phyloP scores from a whole-genome alignment of 2,113 vertebrate genomes.

The Phylloscopus whistleri region DNA sequence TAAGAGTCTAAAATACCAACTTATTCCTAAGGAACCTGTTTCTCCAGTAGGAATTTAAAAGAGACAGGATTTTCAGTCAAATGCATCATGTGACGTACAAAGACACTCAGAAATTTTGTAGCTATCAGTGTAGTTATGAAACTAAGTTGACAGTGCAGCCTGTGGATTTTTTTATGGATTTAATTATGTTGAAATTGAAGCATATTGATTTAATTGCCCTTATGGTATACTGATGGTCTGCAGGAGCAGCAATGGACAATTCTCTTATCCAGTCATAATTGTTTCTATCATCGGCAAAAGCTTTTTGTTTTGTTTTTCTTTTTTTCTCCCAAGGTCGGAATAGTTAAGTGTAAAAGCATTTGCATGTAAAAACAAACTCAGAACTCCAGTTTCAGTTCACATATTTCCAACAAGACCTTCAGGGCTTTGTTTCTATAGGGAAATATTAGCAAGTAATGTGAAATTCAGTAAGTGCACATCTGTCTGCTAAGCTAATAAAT shows the following conservation, averaged over 20 bases:
- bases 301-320: not conserved
- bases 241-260: not conserved
- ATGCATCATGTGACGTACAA: not conserved
- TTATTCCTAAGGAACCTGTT: not conserved
- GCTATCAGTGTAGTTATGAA: not conserved
- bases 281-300: not conserved
- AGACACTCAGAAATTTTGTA: not conserved
- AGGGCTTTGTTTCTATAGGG: not conserved
- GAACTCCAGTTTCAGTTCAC: not conserved
- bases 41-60: not conserved
- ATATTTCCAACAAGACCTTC: slow-evolving; percentile 13
- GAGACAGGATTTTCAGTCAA: not conserved
- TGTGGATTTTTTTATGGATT: not conserved
- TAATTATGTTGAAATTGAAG: not conserved
- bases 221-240: not conserved
- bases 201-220: not conserved
- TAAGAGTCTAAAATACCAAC: not conserved
- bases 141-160: not conserved
- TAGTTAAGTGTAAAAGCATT: not conserved
- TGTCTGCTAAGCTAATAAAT: slow-evolving; percentile 23
- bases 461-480: not conserved
- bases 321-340: not conserved
- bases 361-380: not conserved
- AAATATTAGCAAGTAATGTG: slow-evolving; percentile 9
- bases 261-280: not conserved